Evolutionary conservation across 1,140 invertebrate genomes (phyloP).

Genomic region (Pachypeltis micranthus): DNA sequence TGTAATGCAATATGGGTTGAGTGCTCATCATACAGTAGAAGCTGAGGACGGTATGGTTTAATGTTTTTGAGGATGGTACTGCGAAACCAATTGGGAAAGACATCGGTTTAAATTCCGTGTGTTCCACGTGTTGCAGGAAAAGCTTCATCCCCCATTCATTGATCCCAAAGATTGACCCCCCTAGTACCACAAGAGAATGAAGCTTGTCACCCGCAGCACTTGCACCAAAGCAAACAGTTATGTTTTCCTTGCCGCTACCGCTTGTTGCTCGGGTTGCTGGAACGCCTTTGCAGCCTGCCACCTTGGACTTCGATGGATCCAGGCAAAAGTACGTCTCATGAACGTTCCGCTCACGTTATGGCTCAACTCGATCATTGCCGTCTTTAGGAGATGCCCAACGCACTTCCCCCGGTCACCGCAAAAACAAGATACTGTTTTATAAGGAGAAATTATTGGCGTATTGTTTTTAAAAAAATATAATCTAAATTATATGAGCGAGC

Average conservation of each 20-base stretch:
- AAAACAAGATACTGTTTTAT: too few relatives aligned
- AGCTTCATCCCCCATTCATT: too few relatives aligned
- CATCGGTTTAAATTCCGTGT: neutral
- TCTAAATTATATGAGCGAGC: too few relatives aligned
- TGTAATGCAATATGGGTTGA: neutral
- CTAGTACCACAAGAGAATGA: neutral
- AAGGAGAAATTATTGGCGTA: too few relatives aligned
- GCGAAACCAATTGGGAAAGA: neutral
- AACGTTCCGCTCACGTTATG: too few relatives aligned
- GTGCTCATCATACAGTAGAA: neutral
- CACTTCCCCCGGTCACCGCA: too few relatives aligned
- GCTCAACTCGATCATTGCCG: too few relatives aligned
- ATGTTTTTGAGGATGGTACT: neutral
- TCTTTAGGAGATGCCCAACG: too few relatives aligned
- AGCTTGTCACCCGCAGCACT: neutral
- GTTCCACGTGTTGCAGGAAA: neutral
- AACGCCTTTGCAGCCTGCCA: neutral
- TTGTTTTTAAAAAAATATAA: too few relatives aligned
- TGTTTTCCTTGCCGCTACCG: neutral
- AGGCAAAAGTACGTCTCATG: neutral
- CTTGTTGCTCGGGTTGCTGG: neutral
- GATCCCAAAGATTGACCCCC: too few relatives aligned
- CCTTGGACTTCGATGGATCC: neutral
- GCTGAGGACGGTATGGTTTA: neutral
- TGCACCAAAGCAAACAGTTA: neutral